These are phyloP conservation scores for Allygus modestus DNA, from an alignment of 2,888 invertebrate species.

Conservation along the genomic window DNA sequence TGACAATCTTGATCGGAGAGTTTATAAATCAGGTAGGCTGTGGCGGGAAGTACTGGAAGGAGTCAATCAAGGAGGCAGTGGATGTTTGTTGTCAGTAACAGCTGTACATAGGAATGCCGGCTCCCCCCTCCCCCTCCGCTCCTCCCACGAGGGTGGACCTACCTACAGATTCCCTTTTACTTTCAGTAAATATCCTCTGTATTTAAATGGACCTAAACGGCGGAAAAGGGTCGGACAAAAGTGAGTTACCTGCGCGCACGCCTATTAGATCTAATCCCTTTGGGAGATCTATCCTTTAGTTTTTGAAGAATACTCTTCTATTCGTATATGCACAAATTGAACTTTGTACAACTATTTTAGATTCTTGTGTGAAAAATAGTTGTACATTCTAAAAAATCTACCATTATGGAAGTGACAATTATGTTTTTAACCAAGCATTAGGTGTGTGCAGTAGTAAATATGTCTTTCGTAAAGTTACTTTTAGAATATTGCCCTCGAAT, in stretches of 20 bases:
- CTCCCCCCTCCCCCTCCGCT: background rate
- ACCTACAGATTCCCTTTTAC: slow-evolving; percentile 37
- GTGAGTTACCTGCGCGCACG: slow-evolving; percentile 11
- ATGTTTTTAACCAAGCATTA: too few relatives aligned
- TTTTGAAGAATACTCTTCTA: background rate
- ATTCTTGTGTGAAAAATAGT: too few relatives aligned
- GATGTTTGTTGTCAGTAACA: slow-evolving; percentile 29
- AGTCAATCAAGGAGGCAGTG: slow-evolving; percentile 40
- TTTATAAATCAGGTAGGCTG: slow-evolving; percentile 18
- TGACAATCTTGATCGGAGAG: slow-evolving; percentile 29
- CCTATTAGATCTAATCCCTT: background rate
- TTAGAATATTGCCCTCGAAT: too few relatives aligned
- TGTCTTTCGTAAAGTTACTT: too few relatives aligned
- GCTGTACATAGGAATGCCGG: slow-evolving; percentile 22
- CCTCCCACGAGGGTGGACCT: slow-evolving; percentile 5
- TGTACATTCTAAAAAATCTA: too few relatives aligned
- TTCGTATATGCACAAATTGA: too few relatives aligned
- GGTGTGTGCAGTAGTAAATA: too few relatives aligned
- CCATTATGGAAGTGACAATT: too few relatives aligned
- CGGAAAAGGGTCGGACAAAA: slow-evolving; percentile 14
- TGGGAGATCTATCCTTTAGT: slow-evolving; percentile 2
- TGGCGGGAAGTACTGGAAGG: slow-evolving; percentile 1
- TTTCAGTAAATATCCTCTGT: slow-evolving; percentile 31
- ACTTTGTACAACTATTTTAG: too few relatives aligned
- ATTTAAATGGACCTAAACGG: slow-evolving; percentile 32